Base-by-base conservation (phyloP, 2,888 invertebrate species). In the Synergus laeviventris region DNA sequence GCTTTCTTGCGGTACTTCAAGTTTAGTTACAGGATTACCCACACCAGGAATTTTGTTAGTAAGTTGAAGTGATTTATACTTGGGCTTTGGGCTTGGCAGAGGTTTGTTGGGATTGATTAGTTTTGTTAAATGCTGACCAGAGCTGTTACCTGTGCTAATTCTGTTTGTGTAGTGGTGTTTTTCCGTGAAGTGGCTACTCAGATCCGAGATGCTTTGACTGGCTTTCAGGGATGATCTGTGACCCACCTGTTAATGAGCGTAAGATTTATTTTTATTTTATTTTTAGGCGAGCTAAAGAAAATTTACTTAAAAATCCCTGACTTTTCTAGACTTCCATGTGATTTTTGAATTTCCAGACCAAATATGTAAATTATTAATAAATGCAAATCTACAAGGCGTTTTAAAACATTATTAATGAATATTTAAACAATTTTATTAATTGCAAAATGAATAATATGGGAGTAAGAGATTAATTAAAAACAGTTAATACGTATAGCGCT, bases 171-270 rank as follows among this genome's bases (percentile, higher is more conserved):
- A 89, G 75, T 89, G 89, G 79, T 90, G 89, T 81, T 89, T 92
- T 85, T 93, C 93, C 11, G 93, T 93, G 76, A 93, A 94, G 88
- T 96, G 94, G 80, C 89, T 89, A 83, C 96, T 96, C 38, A 97
- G 92, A 89, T 97, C 97, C 82, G 95, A 95, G 79, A 96, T 97
- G 78, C 97, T 97, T 89, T 97, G 97, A 89, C 97, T 97, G 85
- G 95, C 94, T 88, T 96, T 96, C 79, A 97, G 91, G 80, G 94
- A 95, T 59, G 96, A 96, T 80, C 95, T 93, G 90, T 95, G 95
- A 77, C 96, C 95, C 85, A 96, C 95, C 96, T 96, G 87, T 73
- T 31, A 12, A 66, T 76, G 74, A 54, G 75, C 60, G n/a, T 39
- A 64, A 75, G 42, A 5, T 18, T 56, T n/a, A 70, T 49, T 64